Evolutionary conservation across 2,113 vertebrate species (phyloP), one percentile per base, ranked within the genome.

Genomic region (Lepus americanus): DNA sequence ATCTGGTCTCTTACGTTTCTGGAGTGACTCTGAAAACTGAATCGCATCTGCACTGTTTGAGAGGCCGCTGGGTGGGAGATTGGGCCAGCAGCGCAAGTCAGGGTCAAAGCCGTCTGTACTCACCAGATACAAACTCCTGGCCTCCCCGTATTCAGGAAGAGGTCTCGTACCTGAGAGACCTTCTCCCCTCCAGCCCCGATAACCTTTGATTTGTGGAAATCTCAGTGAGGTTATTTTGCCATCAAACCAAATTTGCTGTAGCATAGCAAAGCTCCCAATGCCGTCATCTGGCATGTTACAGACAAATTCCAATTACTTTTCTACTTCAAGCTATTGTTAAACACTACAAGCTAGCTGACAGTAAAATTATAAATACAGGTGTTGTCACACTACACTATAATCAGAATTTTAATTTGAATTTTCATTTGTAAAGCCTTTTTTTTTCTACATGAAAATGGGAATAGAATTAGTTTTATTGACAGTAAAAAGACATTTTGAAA

Each of bases 361-460:
- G 98, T 98, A 99, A 99, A 99, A 99, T 99, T 99, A 99, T 98
- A 99, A 99, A 99, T 99, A 99, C 98, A 99, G 98, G 98, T 99
- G 98, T 99, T 99, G 98, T 99, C 98, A 98, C 98, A 97, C 98
- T 99, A 99, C 98, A 98, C 98, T 99, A 98, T 99, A 99, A 99
- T 99, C 98, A 99, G 98, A 98, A 98, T 99, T 99, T 99, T 99
- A 99, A 99, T 99, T 99, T 99, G 98, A 99, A 98, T 99, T 99
- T 99, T 99, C 98, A 98, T 98, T 98, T 99, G 98, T 98, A 98
- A 98, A 98, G 98, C 97, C 97, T 98, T 98, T 98, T 98, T 98
- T 92, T 44, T 59, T 59, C 55, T 96, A 98, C 97, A 95, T 98
- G 98, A 98, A 98, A 98, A 98, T 98, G 96, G 98, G 98, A 99